Evolutionary conservation across 1,140 invertebrate species (phyloP).

Genomic region (Myzus persicae): DNA sequence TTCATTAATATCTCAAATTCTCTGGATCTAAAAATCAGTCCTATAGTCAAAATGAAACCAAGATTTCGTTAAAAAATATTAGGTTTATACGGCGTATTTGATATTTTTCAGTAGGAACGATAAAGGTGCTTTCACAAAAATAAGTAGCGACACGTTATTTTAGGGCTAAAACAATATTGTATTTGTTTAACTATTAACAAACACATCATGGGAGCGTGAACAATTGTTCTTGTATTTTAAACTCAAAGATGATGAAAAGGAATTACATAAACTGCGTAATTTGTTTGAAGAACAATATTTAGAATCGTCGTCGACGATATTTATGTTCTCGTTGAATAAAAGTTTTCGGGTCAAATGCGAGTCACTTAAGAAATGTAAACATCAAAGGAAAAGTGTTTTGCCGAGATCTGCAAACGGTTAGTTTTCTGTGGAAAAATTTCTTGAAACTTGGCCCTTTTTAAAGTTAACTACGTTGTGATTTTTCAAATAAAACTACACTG

Average conservation of each 20-base stretch:
- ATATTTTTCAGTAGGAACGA: not conserved
- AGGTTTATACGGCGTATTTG: not conserved
- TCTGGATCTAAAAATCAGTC: not conserved
- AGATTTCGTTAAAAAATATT: not conserved
- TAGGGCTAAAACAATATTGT: not conserved
- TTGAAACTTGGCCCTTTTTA: not conserved
- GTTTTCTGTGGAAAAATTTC: not conserved
- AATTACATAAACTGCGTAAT: not conserved
- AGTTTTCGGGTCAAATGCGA: not conserved
- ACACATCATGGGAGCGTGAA: not conserved
- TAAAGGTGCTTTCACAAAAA: not conserved
- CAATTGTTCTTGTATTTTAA: not conserved
- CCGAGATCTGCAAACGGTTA: not conserved
- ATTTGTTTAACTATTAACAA: not conserved
- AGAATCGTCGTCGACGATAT: not conserved
- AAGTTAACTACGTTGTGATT: not conserved
- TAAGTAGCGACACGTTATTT: not conserved
- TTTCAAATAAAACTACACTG: not conserved
- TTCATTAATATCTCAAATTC: not conserved
- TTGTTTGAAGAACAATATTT: not conserved
- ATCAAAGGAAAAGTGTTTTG: not conserved
- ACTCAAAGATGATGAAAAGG: not conserved
- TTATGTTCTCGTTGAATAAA: not conserved
- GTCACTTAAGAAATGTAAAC: slow-evolving; percentile 11
- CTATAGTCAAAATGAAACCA: not conserved